These are phyloP conservation scores for Cyprinodon tularosa DNA, from an alignment of 2,113 vertebrate genomes.

Conservation along the genomic window DNA sequence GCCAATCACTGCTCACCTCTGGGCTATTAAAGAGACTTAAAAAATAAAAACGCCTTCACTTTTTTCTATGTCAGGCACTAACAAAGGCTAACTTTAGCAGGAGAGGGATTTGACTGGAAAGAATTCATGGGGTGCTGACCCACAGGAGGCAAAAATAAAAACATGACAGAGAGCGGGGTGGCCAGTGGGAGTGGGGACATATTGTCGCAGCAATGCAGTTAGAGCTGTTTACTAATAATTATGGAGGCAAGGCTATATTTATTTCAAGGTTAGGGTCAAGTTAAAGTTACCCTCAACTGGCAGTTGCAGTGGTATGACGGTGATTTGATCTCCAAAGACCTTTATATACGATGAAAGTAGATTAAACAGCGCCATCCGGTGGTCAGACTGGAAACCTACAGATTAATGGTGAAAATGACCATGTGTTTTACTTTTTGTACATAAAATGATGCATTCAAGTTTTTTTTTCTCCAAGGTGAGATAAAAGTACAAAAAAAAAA, in stretches of 20 bases:
- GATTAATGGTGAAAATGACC: background rate
- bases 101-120: constrained; percentile 9
- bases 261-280: constrained; percentile 15
- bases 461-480: background rate
- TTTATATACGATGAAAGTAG: constrained; percentile 14
- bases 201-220: background rate
- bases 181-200: background rate
- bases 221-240: constrained; percentile 2
- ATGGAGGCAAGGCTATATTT: background rate
- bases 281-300: constrained; percentile 29
- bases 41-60: constrained; percentile 23
- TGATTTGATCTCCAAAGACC: constrained; percentile 24
- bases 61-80: constrained; percentile 20
- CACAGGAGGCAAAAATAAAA: constrained; percentile 3
- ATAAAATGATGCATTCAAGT: background rate
- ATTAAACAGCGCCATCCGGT: constrained; percentile 58
- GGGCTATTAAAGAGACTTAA: constrained; percentile 3
- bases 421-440: background rate
- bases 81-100: constrained; percentile 7
- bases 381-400: constrained; percentile 28
- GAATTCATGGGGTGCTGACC: constrained; percentile 8
- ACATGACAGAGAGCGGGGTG: background rate
- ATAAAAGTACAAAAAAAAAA: background rate
- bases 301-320: constrained; percentile 9
- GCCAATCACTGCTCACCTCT: constrained; percentile 41